A percentile compares a stretch with the other conserved stretches of the same genome.
These are phyloP conservation scores for Sphaeramia orbicularis DNA, from an alignment of 2,797 vertebrate species.

Conservation along the genomic window DNA sequence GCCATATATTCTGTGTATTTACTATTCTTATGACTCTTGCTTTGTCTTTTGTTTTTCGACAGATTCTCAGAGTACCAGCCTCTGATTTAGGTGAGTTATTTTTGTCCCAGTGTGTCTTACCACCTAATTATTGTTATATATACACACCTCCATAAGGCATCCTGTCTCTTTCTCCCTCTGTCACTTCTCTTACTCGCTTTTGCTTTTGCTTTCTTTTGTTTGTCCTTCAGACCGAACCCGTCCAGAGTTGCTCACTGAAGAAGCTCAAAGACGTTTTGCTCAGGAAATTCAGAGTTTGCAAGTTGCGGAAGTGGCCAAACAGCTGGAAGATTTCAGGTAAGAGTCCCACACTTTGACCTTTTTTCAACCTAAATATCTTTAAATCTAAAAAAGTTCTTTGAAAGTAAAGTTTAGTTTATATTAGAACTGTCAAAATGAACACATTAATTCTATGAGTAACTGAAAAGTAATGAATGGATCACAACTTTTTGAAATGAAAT, in stretches of 20 bases:
- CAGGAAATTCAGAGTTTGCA: constrained; percentile 83
- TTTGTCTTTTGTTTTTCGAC: constrained; percentile 25
- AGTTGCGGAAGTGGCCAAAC: constrained; percentile 80
- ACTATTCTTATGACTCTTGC: constrained; percentile 16
- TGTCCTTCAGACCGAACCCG: constrained; percentile 85
- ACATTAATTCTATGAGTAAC: too few relatives aligned
- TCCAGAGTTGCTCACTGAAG: constrained; percentile 87
- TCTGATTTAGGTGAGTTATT: constrained; percentile 88
- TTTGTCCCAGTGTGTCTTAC: not conserved
- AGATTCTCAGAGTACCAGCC: constrained; percentile 87
- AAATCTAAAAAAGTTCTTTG: not conserved
- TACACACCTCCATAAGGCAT: not conserved
- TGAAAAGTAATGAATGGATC: too few relatives aligned
- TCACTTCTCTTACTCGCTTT: not conserved
- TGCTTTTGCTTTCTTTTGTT: not conserved
- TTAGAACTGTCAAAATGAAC: too few relatives aligned
- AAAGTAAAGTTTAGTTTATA: too few relatives aligned
- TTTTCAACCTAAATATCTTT: not conserved
- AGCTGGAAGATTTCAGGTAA: constrained; percentile 92
- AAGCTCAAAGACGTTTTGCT: constrained; percentile 81
- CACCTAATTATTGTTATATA: not conserved
- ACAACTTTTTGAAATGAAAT: too few relatives aligned
- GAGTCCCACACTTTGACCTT: not conserved
- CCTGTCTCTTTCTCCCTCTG: not conserved
- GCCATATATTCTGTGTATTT: not conserved